Conservation (phyloP, 2,113 vertebrate genomes). For the Callipepla squamata region DNA sequence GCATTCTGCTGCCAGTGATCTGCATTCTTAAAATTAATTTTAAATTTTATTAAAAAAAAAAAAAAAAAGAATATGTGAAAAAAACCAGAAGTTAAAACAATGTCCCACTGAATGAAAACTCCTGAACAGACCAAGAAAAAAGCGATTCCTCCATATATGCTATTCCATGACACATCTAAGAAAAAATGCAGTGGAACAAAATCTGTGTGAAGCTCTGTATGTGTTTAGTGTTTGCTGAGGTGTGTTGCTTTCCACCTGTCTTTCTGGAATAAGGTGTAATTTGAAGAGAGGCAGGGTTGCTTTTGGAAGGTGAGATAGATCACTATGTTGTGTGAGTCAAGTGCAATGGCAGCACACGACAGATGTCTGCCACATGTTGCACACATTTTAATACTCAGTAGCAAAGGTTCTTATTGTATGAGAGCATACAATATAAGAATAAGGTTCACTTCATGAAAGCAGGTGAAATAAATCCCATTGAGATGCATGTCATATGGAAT, state of each 20-base stretch:
- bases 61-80: background rate
- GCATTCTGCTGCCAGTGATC: background rate
- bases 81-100: background rate
- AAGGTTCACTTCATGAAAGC: conserved; percentile 50
- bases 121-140: conserved; percentile 3
- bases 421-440: conserved; percentile 50
- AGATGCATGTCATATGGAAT: conserved; percentile 43
- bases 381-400: conserved; percentile 59
- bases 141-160: background rate
- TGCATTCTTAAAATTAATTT: background rate
- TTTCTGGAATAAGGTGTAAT: conserved; percentile 49
- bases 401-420: conserved; percentile 39
- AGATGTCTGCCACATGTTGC: conserved; percentile 68
- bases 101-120: background rate
- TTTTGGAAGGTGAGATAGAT: conserved; percentile 61
- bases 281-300: conserved; percentile 4
- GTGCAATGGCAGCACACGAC: conserved; percentile 45
- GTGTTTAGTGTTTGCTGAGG: conserved; percentile 4
- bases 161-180: conserved; percentile 1
- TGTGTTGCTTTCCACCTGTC: conserved; percentile 11
- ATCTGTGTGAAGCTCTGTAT: conserved; percentile 39
- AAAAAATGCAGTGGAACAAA: background rate
- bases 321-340: conserved; percentile 54
- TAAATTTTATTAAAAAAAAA: background rate
- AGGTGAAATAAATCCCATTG: conserved; percentile 53